Evolutionary conservation across 2,888 invertebrate species (phyloP), one percentile per base, ranked within the genome.

Genomic region (Cantharis rustica): DNA sequence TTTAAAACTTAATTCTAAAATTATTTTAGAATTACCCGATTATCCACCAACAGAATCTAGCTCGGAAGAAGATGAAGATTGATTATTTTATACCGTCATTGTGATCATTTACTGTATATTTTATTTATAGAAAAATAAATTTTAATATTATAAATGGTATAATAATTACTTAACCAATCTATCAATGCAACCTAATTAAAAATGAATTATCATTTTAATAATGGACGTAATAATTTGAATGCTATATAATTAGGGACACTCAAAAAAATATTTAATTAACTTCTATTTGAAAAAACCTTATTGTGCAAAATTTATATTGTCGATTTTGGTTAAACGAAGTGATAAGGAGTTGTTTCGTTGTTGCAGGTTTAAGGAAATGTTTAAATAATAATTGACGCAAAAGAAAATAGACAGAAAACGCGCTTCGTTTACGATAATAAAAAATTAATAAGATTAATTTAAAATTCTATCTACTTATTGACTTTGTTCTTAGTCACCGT

Each of bases 1-100:
- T n/a, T 47, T 9, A 7, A 47, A n/a, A 47, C 1, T n/a, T 7
- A n/a, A n/a, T 1, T 47, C 2, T 0, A 7, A 47, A n/a, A 47
- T 47, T 66, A 7, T 90, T 90, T 89, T 89, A 90, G 90, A 90
- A 89, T 89, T 89, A 89, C 80, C 81, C 27, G 82, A 81, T 77
- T 82, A 78, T 79, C 82, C 82, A 16, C 76, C 76, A 20, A 27
- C 68, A 0, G 76, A 73, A 27, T 73, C 76, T 26, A 71, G 71
- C 61, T 76, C 76, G 10, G 71, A 71, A 17, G 76, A 76, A 20
- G 31, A 69, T 69, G 26, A 26, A n/a, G 31, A 69, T 69, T 69
- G n/a, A 47, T 47, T 31, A 13, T 69, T 31, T 68, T 31, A n/a
- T 20, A 27, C 15, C 4, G 13, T 31, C 13, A 26, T 69, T 69